Percentiles rank a stretch among this genome's conserved stretches.
These are phyloP conservation scores for Agrotis clavis DNA, from an alignment of 2,888 invertebrate species.

Conservation along the genomic window DNA sequence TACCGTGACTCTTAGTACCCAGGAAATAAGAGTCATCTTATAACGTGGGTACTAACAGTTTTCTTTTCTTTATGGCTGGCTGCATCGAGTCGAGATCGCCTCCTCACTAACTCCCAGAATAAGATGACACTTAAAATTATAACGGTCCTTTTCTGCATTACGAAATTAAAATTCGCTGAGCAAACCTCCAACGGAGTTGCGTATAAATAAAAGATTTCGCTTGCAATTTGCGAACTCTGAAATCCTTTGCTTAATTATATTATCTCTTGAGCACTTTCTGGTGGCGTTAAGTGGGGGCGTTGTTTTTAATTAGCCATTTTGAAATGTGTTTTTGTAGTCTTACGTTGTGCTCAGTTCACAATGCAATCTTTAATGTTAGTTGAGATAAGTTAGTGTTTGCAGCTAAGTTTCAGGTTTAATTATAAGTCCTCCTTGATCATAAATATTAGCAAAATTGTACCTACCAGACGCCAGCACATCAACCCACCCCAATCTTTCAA, in stretches of 20 bases:
- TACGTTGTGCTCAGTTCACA: conserved; percentile 47
- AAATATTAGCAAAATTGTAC: background rate
- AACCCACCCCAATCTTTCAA: too few relatives aligned
- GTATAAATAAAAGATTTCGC: conserved; percentile 81
- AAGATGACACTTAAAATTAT: conserved; percentile 69
- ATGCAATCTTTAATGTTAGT: conserved; percentile 40
- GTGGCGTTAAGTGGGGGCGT: conserved; percentile 73
- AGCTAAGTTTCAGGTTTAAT: conserved; percentile 4
- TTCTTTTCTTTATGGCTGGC: too few relatives aligned
- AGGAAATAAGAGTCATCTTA: too few relatives aligned
- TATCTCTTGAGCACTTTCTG: conserved; percentile 72
- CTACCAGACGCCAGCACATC: background rate
- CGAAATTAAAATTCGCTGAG: conserved; percentile 85
- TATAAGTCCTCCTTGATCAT: background rate
- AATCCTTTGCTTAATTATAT: conserved; percentile 85
- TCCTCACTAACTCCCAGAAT: conserved; percentile 49
- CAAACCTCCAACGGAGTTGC: conserved; percentile 74
- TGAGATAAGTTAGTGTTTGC: conserved; percentile 16
- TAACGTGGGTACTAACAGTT: too few relatives aligned
- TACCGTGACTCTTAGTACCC: background rate
- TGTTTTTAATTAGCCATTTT: conserved; percentile 76
- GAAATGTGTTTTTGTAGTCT: conserved; percentile 60
- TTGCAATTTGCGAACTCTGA: conserved; percentile 79
- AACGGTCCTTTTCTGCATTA: conserved; percentile 76
- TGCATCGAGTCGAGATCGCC: conserved; percentile 7